Base-by-base conservation (phyloP, 2,113 vertebrate species). In the Notarius lentiginosus region DNA sequence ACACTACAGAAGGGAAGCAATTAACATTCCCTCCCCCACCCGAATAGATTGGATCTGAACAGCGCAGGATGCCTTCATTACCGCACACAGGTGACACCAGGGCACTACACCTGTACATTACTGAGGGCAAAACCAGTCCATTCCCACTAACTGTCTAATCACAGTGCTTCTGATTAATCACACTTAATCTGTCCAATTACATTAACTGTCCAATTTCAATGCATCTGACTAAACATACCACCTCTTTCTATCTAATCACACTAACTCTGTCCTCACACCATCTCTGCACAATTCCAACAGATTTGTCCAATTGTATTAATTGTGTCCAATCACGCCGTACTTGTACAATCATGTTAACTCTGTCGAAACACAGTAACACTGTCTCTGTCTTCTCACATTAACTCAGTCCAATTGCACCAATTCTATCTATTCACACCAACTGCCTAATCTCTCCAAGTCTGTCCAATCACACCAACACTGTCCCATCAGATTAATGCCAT, bases 1-100 rank as follows among this genome's bases (percentile, higher is more conserved):
- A 79, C 72, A 79, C 47, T 51, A 79, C 65, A 82, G 70, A 81
- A 51, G 47, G 73, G 56, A 83, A 61, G 75, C 27, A 70, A 60
- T 86, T 87, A 63, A 53, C 73, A 80, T 41, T 2, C 34, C 34
- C 41, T 0, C 41, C 41, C 41, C 41, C 60, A 20, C 61, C 41
- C 41, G 41, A 41, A 41, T 41, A 41, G 41, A 41, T 41, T 41
- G 41, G 41, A 41, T 41, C 18, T 27, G 51, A 70, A 83, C 75
- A 77, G 79, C 22, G 7, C 41, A 51, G 41, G 20, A 55, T 1
- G 34, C 47, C 63, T 61, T 49, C 82, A 84, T 77, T 60, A 72
- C 17, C 14, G 75, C 24, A 41, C 77, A 61, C 75, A 85, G n/a
- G 56, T 60, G 30, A 10, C 34, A 22, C 4, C 41, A 47, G 12